Evolutionary conservation across 2,797 vertebrate genomes (phyloP), one percentile per base, ranked within the genome.

Genomic region (Rhinogobio ventralis): DNA sequence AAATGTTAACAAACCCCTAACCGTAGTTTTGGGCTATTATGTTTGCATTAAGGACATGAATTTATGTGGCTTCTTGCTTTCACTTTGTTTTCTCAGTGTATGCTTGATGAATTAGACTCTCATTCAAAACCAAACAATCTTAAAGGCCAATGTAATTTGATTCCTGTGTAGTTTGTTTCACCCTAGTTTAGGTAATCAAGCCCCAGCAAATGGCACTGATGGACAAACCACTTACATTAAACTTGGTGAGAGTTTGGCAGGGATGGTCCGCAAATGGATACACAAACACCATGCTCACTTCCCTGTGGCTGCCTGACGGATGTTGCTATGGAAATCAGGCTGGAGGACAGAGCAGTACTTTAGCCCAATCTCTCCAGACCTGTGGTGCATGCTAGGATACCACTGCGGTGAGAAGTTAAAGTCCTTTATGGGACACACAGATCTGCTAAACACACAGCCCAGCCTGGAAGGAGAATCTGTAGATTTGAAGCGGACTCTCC

Each of bases 51-150:
- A 78, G 1, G 36, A 17, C 33, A 45, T 62, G 15, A 13, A 11
- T 76, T 45, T 45, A 7, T 74, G 36, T n/a, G 36, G 19, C 19
- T 45, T 60, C 5, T 81, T 55, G 5, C 13, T 30, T 49, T 30
- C 6, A 5, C 28, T 51, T 60, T 66, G 2, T 80, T 28, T 42
- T 28, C 4, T n/a, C n/a, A 8, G 42, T 84, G 11, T 46, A 28
- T 42, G 7, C 33, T 60, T 57, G 23, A 33, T 30, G 25, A 49
- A 84, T 7, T 39, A 7, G n/a, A 17, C 23, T 42, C 15, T 15
- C 7, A 13, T 51, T 83, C 14, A 23, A 69, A 51, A 39, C 66
- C 11, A 78, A 78, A 57, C 74, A 69, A 84, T 69, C 53, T 17
- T 49, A 19, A 60, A 39, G 49, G 66, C 39, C 74, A 36, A 17